These are phyloP conservation scores for Distichodus sexfasciatus DNA, from an alignment of 2,797 vertebrate species.

Conservation along the genomic window DNA sequence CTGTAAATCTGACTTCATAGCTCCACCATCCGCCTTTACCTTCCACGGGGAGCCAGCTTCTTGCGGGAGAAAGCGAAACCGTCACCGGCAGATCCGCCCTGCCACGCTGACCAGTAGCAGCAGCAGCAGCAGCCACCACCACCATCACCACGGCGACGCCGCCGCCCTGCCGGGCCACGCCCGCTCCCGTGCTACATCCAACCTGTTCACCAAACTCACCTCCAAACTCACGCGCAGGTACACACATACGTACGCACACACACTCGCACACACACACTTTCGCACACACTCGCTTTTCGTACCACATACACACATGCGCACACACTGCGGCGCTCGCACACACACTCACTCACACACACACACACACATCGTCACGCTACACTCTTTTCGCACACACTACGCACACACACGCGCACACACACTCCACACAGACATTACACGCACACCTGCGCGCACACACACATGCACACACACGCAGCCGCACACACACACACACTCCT, in stretches of 20 bases:
- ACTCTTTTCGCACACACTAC: constrained; percentile 1
- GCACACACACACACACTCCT: too few relatives aligned
- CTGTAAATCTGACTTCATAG: constrained; percentile 87
- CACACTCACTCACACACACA: neutral
- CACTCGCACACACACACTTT: neutral
- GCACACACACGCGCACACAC: neutral
- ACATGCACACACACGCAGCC: too few relatives aligned
- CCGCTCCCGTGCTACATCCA: constrained; percentile 85
- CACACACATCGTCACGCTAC: too few relatives aligned
- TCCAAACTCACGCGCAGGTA: constrained; percentile 95
- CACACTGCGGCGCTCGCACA: neutral
- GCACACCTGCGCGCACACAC: too few relatives aligned
- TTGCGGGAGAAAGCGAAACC: constrained; percentile 85
- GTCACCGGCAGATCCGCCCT: too few relatives aligned
- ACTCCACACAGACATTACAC: too few relatives aligned
- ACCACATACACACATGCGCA: neutral
- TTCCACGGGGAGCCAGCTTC: constrained; percentile 92
- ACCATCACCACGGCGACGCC: constrained; percentile 85
- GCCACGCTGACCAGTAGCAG: too few relatives aligned
- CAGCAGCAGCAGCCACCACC: too few relatives aligned
- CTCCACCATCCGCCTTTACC: constrained; percentile 88
- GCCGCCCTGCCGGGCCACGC: constrained; percentile 78
- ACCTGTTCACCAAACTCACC: constrained; percentile 95
- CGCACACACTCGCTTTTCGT: too few relatives aligned
- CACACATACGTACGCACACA: neutral